These are phyloP conservation scores for Muschampia plurimacula DNA, from an alignment of 2,888 invertebrate genomes.

Conservation along the genomic window DNA sequence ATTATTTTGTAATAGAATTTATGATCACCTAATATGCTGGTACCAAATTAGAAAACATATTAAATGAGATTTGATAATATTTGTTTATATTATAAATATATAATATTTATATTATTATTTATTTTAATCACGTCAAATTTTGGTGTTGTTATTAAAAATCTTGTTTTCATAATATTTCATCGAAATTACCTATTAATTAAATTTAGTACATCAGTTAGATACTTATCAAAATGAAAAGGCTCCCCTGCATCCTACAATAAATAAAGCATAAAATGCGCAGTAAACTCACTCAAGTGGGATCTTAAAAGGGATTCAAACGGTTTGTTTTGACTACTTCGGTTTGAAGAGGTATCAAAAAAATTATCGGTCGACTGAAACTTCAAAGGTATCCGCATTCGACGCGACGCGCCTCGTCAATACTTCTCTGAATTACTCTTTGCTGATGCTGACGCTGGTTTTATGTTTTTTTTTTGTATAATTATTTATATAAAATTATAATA, in stretches of 20 bases:
- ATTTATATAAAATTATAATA: no score
- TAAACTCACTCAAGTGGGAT: conserved; percentile 69
- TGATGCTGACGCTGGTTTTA: not conserved
- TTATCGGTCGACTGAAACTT: conserved; percentile 69
- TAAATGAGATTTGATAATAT: not conserved
- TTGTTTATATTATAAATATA: no score
- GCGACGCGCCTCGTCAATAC: conserved; percentile 29
- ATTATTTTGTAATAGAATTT: no score
- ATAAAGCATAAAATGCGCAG: conserved; percentile 70
- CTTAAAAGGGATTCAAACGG: conserved; percentile 75
- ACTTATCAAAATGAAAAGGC: conserved; percentile 11
- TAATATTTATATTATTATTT: no score
- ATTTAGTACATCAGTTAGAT: not conserved
- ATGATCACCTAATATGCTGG: no score
- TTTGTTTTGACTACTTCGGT: conserved; percentile 81
- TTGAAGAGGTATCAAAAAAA: conserved; percentile 67
- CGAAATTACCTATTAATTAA: no score
- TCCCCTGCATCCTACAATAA: conserved; percentile 55
- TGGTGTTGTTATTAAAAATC: no score
- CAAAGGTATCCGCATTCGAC: conserved; percentile 55
- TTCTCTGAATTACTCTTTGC: not conserved
- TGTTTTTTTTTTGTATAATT: not conserved
- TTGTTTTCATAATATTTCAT: no score
- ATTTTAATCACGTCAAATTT: no score
- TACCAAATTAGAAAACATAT: no score